Evolutionary conservation across 2,888 invertebrate genomes (phyloP), one percentile per base, ranked within the genome.

Genomic region (Lathronympha strigana): DNA sequence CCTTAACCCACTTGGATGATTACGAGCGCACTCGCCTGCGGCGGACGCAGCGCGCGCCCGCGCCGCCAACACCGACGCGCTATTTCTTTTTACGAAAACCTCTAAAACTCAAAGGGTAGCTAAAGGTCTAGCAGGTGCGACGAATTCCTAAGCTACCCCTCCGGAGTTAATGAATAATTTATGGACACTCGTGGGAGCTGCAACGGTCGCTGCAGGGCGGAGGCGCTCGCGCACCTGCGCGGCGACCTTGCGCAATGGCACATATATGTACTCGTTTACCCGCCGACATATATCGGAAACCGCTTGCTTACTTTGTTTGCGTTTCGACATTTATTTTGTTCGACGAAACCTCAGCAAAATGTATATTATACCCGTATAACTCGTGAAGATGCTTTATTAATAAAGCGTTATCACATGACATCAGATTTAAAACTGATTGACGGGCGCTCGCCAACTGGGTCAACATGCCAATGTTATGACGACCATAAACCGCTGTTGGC

Each of bases 1-100:
- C 92, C 92, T 92, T 92, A 92, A 92, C 92, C 92, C 86, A 92
- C 84, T 92, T 92, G 89, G 86, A 84, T 90, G 90, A 89, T 92
- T 90, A 90, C 91, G 84, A 87, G 83, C 82, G 82, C 86, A 82
- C 81, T 80, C 76, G 84, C 79, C 79, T 75, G 76, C 73, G 76
- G 77, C 75, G 77, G 74, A 70, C 72, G 68, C 70, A 71, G 70
- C 73, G 81, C 80, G 79, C 85, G 83, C 82, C 72, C 36, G 82
- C 86, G 81, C 84, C 86, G 53, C 80, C 82, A 82, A 80, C 76
- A 81, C 82, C 81, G 60, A 47, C 61, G 60, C 53, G 47, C 60
- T 51, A 66, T 76, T 77, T 72, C 67, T 76, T 76, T 73, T 75
- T 75, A 67, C 68, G 69, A 70, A 69, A 72, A 58, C 68, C 68